phyloP scores from a whole-genome alignment of 92 coral and sea anemone species.

The Anthopleura xanthogrammica region DNA sequence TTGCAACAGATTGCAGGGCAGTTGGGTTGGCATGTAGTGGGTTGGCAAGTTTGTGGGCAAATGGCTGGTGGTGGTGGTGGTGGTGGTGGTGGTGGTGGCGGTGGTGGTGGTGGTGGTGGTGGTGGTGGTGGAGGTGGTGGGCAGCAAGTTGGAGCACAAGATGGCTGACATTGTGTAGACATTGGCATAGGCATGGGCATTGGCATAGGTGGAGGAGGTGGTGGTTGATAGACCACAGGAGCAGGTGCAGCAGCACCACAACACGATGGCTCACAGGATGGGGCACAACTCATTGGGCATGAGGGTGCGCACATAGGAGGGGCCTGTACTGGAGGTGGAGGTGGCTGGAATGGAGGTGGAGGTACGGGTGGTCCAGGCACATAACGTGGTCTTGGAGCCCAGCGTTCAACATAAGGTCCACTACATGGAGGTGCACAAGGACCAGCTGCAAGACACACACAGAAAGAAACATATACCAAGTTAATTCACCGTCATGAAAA shows the following conservation, averaged over 20 bases:
- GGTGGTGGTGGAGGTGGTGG: conserved; percentile 69
- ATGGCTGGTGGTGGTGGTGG: conserved; percentile 75
- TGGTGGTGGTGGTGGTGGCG: conserved; percentile 60
- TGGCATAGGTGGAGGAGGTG: conserved; percentile 43
- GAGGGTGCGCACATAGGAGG: conserved; percentile 45
- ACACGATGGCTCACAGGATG: conserved; percentile 55
- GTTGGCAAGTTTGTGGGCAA: conserved; percentile 77
- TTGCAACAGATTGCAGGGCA: conserved; percentile 88
- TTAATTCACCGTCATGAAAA: neutral
- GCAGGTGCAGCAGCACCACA: conserved; percentile 46
- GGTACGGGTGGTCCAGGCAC: conserved; percentile 87
- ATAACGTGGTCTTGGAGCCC: conserved; percentile 87
- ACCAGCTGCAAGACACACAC: conserved; percentile 28
- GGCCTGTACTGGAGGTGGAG: conserved; percentile 45
- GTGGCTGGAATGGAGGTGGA: conserved; percentile 86
- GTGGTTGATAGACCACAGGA: conserved; percentile 43
- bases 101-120: conserved; percentile 73
- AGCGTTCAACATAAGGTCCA: conserved; percentile 68
- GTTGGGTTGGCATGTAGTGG: conserved; percentile 54
- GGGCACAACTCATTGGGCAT: conserved; percentile 61
- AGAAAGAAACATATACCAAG: neutral
- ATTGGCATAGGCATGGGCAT: conserved; percentile 43
- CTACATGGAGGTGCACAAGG: conserved; percentile 55
- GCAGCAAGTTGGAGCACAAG: conserved; percentile 87
- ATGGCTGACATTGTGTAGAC: conserved; percentile 68